Conservation (phyloP, 2,113 vertebrate species). For the Phaethornis superciliosus region DNA sequence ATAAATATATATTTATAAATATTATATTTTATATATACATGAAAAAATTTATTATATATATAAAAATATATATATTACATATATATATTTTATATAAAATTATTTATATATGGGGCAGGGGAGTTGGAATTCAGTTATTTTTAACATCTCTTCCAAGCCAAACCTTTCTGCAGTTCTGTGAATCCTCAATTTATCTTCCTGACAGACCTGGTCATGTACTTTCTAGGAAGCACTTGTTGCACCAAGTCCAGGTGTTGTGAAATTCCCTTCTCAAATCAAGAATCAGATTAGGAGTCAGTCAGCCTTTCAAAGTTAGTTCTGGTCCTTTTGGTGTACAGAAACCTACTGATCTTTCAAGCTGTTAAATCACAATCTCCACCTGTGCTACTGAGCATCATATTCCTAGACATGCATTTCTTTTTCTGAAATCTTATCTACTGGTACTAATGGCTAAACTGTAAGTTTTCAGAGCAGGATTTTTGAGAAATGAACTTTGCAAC, state of each 20-base stretch:
- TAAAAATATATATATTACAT: no score
- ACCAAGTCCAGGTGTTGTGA: no score
- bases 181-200: background rate
- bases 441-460: background rate
- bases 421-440: background rate
- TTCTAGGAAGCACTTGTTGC: background rate
- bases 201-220: background rate
- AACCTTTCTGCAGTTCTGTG: no score
- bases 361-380: background rate
- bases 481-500: background rate
- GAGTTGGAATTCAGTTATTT: no score
- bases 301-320: background rate
- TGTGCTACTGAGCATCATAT: background rate
- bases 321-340: background rate
- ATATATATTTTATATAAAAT: no score
- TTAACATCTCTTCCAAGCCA: no score
- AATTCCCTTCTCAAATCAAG: background rate
- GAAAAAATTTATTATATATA: no score
- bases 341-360: background rate
- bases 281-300: background rate
- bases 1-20: no score
- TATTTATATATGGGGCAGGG: no score
- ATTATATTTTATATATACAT: no score
- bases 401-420: background rate
- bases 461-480: background rate